A percentile compares a stretch with the other conserved stretches of the same genome.
Conservation (phyloP, 2,888 invertebrate species). For the Smittia sp. region DNA sequence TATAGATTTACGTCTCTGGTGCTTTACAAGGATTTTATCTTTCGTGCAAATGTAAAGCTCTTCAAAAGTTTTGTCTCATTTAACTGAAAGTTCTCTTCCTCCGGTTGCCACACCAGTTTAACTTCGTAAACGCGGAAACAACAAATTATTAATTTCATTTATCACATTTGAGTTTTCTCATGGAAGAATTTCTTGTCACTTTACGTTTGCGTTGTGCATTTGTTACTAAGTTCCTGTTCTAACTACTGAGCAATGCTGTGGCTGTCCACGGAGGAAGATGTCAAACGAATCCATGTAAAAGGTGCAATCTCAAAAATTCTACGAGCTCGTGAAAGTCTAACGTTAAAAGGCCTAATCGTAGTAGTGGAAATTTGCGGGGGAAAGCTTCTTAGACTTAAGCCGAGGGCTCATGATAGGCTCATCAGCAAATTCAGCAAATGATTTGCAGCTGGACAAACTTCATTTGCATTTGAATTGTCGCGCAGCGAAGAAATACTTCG, state of each 20-base stretch:
- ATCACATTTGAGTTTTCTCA: slow-evolving; percentile 17
- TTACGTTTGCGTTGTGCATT: neutral
- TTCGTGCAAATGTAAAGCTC: neutral
- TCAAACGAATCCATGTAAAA: neutral
- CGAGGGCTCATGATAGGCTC: neutral
- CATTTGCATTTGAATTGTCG: too few relatives aligned
- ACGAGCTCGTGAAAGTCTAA: neutral
- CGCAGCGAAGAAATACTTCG: too few relatives aligned
- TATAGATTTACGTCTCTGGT: too few relatives aligned
- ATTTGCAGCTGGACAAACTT: too few relatives aligned
- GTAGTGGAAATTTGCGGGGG: neutral
- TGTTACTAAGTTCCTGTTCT: slow-evolving; percentile 4
- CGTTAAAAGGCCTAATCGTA: neutral
- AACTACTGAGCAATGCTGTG: neutral
- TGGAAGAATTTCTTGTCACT: slow-evolving; percentile 10
- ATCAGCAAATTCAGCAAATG: too few relatives aligned
- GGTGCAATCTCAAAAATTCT: neutral
- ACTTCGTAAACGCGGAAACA: neutral
- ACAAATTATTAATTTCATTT: neutral
- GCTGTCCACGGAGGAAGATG: neutral
- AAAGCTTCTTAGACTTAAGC: neutral
- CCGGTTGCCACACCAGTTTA: neutral
- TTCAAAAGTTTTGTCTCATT: neutral
- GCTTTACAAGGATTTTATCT: too few relatives aligned
- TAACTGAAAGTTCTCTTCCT: neutral